Conservation (phyloP, 2,797 vertebrate genomes). For the Sebastes taczanowskii region DNA sequence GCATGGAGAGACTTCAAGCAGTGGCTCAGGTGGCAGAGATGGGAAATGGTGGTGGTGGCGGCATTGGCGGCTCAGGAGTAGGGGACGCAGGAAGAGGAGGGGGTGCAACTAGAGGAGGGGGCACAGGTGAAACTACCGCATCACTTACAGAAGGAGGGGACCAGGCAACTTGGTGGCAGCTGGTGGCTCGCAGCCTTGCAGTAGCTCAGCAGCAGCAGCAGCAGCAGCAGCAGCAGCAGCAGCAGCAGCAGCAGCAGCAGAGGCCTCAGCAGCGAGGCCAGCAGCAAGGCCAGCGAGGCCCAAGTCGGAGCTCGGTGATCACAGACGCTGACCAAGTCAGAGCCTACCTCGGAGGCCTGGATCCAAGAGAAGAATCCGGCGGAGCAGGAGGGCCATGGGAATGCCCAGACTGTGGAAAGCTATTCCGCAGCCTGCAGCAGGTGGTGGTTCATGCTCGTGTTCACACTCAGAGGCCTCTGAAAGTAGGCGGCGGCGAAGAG, state of each 20-base stretch:
- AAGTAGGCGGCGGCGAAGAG: constrained; percentile 65
- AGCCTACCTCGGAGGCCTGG: constrained; percentile 77
- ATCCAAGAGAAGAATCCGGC: constrained; percentile 70
- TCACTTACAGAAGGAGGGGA: constrained; percentile 71
- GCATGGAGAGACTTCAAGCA: constrained; percentile 88
- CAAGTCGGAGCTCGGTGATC: constrained; percentile 68
- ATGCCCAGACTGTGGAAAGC: constrained; percentile 86
- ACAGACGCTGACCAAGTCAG: constrained; percentile 81
- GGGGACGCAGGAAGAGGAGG: constrained; percentile 61
- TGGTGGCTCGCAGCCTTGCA: constrained; percentile 79
- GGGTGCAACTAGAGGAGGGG: constrained; percentile 52
- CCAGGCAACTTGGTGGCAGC: constrained; percentile 85
- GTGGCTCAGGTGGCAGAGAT: constrained; percentile 87
- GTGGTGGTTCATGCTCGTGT: constrained; percentile 84
- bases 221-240: too few relatives aligned
- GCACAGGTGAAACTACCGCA: constrained; percentile 42
- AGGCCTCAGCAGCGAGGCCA: constrained; percentile 67
- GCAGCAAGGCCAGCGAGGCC: constrained; percentile 66
- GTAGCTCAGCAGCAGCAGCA: constrained; percentile 76
- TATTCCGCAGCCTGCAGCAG: constrained; percentile 85
- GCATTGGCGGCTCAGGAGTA: constrained; percentile 36
- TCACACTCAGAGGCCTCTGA: constrained; percentile 78
- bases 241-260: constrained; percentile 71
- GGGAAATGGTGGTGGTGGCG: constrained; percentile 68
- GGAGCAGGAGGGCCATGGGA: constrained; percentile 79